Conservation (phyloP, 2,888 invertebrate genomes). For the Eilema griseolum region DNA sequence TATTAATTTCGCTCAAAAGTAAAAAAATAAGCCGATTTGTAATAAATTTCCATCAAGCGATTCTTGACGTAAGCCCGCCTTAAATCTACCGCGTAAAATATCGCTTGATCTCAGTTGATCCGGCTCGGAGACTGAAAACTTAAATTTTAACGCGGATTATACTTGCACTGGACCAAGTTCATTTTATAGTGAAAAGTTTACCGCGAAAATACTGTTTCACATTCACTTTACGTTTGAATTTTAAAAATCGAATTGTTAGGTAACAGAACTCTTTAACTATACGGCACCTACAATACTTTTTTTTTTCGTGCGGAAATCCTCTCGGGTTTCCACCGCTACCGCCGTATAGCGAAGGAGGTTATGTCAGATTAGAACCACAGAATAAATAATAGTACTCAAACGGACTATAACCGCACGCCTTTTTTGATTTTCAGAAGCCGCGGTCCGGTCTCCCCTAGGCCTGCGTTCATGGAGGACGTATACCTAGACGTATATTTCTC, state of each 20-base stretch:
- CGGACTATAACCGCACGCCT: too few relatives aligned
- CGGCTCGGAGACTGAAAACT: constrained; percentile 48
- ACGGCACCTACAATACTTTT: too few relatives aligned
- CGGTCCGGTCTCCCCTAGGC: too few relatives aligned
- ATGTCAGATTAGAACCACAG: too few relatives aligned
- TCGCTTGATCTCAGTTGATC: constrained; percentile 33
- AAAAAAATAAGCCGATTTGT: constrained; percentile 1
- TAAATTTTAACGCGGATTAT: constrained; percentile 56
- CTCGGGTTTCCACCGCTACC: too few relatives aligned
- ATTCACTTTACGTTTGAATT: not conserved
- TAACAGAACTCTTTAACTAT: not conserved
- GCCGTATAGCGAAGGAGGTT: too few relatives aligned
- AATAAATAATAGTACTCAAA: too few relatives aligned
- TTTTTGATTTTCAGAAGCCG: too few relatives aligned
- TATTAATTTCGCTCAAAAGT: not conserved
- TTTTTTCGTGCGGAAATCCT: too few relatives aligned
- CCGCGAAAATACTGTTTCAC: constrained; percentile 10
- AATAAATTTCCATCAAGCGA: constrained; percentile 30
- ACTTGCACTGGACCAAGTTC: constrained; percentile 28
- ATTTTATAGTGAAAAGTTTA: constrained; percentile 16
- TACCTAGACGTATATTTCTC: too few relatives aligned
- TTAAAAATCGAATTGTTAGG: not conserved
- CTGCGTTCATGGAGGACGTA: too few relatives aligned
- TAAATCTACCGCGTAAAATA: constrained; percentile 35
- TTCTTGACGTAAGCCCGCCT: constrained; percentile 42